Evolutionary conservation across 2,797 vertebrate species (phyloP).

Genomic region (Cossypha caffra): DNA sequence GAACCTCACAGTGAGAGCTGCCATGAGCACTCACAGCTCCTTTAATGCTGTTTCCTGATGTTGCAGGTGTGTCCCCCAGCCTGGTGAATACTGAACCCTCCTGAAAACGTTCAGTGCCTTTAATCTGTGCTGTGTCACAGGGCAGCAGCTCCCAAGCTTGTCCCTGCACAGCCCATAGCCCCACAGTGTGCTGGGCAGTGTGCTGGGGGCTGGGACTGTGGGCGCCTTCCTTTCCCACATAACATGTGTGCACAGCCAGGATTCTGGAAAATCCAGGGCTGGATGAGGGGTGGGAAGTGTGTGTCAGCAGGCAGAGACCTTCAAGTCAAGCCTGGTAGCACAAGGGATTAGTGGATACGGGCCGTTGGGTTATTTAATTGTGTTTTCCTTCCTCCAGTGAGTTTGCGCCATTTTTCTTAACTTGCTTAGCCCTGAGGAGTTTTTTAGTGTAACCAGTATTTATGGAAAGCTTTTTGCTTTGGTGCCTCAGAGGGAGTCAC

Average conservation of each 20-base stretch:
- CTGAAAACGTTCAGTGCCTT: neutral
- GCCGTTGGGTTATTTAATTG: constrained; percentile 23
- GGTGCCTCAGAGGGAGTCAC: neutral
- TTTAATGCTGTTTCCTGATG: neutral
- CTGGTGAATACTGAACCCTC: neutral
- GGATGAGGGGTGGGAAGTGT: neutral
- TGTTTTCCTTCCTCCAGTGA: neutral
- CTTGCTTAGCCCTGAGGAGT: neutral
- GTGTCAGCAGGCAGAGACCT: neutral
- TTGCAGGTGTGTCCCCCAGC: neutral
- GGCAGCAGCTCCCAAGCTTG: neutral
- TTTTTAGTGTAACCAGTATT: neutral
- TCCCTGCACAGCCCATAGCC: neutral
- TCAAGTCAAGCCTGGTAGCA: neutral
- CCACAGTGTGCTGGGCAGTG: accelerated
- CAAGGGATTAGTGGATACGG: neutral
- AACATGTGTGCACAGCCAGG: accelerated
- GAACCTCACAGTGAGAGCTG: neutral
- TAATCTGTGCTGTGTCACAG: accelerated
- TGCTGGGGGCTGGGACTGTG: no score
- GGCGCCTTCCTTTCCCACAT: neutral
- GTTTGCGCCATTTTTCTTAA: neutral
- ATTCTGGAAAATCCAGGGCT: neutral
- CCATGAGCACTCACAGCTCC: neutral
- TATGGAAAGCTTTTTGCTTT: neutral